Percentiles rank a stretch among this genome's conserved stretches.
Conservation (phyloP, 2,797 vertebrate species). For the Galaxias olidus region DNA sequence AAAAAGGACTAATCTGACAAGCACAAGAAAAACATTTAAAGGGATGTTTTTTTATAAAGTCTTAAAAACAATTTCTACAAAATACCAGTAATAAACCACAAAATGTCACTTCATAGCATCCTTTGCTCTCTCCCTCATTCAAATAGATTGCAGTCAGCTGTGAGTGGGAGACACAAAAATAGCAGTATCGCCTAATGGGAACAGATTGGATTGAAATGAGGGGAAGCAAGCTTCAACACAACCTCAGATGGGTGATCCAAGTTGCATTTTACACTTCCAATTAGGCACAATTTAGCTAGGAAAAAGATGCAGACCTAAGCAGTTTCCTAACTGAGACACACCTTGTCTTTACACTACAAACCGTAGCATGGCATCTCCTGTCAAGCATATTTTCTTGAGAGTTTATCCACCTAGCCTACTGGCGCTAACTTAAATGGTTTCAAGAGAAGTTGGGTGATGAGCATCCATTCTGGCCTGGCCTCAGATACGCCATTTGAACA, state of each 20-base stretch:
- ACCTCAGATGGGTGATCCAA: not conserved
- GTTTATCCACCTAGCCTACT: slow-evolving; percentile 33
- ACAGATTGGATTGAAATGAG: not conserved
- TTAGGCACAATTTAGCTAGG: not conserved
- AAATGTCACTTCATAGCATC: not conserved
- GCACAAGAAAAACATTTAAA: not conserved
- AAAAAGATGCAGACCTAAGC: not conserved
- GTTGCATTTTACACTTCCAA: slow-evolving; percentile 8
- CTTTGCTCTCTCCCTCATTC: not conserved
- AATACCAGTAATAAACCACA: too few species aligned
- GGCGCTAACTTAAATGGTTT: slow-evolving; percentile 38
- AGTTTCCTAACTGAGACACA: not conserved
- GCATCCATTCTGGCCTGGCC: slow-evolving; percentile 17
- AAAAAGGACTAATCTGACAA: too few species aligned
- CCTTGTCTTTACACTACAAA: too few species aligned
- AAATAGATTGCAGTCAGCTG: slow-evolving; percentile 1
- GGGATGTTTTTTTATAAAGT: too few species aligned
- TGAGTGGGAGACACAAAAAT: slow-evolving; percentile 9
- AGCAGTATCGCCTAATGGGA: not conserved
- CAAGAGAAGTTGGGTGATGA: slow-evolving; percentile 40
- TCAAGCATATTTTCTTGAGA: slow-evolving; percentile 5
- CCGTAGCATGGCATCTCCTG: not conserved
- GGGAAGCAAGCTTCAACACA: slow-evolving; percentile 11
- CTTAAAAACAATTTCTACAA: not conserved
- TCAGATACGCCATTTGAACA: slow-evolving; percentile 30